Percentiles rank a stretch among this genome's conserved stretches.
Evolutionary conservation across 1,140 invertebrate genomes (phyloP).

Genomic region (Dryas iulia): DNA sequence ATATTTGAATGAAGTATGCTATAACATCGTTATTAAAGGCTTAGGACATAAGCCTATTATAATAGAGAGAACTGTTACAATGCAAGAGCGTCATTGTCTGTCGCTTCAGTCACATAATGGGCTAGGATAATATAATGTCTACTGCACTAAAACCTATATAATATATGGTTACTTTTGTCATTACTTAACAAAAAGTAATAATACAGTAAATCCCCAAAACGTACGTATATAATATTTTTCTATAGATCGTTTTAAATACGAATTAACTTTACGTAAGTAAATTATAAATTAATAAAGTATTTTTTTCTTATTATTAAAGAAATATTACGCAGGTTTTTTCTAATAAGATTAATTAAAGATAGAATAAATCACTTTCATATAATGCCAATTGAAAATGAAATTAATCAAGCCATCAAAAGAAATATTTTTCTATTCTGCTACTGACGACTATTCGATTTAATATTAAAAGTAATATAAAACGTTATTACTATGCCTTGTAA

Average conservation of each 20-base stretch:
- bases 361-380: not conserved
- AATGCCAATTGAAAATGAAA: not conserved
- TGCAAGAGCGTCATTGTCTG: not conserved
- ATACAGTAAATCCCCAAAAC: too few relatives aligned
- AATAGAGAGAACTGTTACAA: slow-evolving; percentile 15
- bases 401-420: not conserved
- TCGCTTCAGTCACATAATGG: not conserved
- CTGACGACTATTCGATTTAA: too few relatives aligned
- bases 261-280: not conserved
- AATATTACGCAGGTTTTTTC: not conserved
- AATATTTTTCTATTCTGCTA: not conserved
- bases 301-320: not conserved
- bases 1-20: slow-evolving; percentile 14
- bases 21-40: slow-evolving; percentile 21
- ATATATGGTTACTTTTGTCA: not conserved
- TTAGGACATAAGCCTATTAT: slow-evolving; percentile 25
- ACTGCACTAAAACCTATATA: too few relatives aligned
- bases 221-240: too few relatives aligned
- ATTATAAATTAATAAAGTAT: not conserved
- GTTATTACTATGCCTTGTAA: too few relatives aligned
- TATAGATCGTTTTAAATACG: too few relatives aligned
- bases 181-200: too few relatives aligned
- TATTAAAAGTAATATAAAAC: too few relatives aligned
- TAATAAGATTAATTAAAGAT: not conserved
- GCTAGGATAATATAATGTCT: not conserved